Evolutionary conservation across 2,888 invertebrate species (phyloP), one percentile per base, ranked within the genome.

Genomic region (Morinoia aosen): DNA sequence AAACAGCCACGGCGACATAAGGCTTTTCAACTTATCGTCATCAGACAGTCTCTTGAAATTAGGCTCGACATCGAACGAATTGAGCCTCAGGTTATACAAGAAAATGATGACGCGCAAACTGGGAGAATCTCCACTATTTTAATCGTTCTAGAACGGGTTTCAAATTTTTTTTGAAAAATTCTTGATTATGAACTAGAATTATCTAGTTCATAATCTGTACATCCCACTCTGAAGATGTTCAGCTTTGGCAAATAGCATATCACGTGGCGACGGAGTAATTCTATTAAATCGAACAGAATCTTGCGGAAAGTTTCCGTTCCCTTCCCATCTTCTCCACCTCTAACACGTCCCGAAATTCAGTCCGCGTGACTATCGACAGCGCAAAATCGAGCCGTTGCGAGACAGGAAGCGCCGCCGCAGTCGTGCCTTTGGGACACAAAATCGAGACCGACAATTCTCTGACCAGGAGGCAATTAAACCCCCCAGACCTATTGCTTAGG

Each of bases 391-490:
- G 90, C 90, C 19, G 39, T 90, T 90, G 48, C 1, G 90, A 39
- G 90, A 90, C 90, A 90, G 90, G 90, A 90, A 90, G 48, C 90
- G 40, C 10, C 39, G 48, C 90, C 90, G 48, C 90, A 90, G 48
- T 90, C 19, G 39, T 16, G 90, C 90, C 90, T 10, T 19, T 0
- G 90, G 90, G 90, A 40, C 90, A 90, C 48, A 90, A 48, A 90
- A 90, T 90, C 90, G 19, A 39, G 40, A 90, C 90, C 40, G 90
- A 48, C 90, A 90, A 90, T 90, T 40, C 90, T 90, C 40, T 39
- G 90, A 11, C 4, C 90, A 40, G 48, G 39, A 90, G 90, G 39
- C 16, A 90, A 90, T 90, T 90, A 90, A 90, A 48, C 48, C 76
- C n/a, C 8, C 76, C 76, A 76, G 76, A 76, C 8, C 76, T 76